phyloP scores from a whole-genome alignment of 2,113 vertebrate genomes.

The Gracilinanus agilis region DNA sequence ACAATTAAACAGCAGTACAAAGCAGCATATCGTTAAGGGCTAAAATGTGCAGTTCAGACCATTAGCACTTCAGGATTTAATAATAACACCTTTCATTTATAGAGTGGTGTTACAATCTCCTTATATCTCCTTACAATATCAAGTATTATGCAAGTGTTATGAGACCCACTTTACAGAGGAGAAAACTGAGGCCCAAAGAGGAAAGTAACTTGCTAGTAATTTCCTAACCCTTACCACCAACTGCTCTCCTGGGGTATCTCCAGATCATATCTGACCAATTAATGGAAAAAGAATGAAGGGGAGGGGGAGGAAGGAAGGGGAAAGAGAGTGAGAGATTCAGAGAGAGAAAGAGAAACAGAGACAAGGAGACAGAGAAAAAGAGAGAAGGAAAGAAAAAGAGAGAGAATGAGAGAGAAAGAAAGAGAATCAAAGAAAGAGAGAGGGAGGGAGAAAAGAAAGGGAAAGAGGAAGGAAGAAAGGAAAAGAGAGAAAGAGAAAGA shows the following conservation, averaged over 20 bases:
- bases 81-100: not conserved
- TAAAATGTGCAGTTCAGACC: not conserved
- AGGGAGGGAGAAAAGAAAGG: too few relatives aligned
- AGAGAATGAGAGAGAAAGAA: too few relatives aligned
- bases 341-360: too few relatives aligned
- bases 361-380: too few relatives aligned
- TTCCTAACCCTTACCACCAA: not conserved
- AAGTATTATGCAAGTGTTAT: not conserved
- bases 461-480: too few relatives aligned
- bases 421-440: too few relatives aligned
- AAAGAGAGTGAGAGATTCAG: too few relatives aligned
- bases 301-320: not conserved
- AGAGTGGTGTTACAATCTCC: not conserved
- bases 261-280: not conserved
- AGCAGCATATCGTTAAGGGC: not conserved
- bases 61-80: not conserved
- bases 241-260: not conserved
- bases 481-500: too few relatives aligned
- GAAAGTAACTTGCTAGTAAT: not conserved
- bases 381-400: too few relatives aligned
- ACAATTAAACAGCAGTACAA: not conserved
- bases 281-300: not conserved
- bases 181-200: conserved; percentile 22
- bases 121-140: not conserved
- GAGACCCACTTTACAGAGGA: conserved; percentile 11